A percentile compares a stretch with the other conserved stretches of the same genome.
These are phyloP conservation scores for Fragum sueziense DNA, from an alignment of 2,888 invertebrate genomes.

Conservation along the genomic window DNA sequence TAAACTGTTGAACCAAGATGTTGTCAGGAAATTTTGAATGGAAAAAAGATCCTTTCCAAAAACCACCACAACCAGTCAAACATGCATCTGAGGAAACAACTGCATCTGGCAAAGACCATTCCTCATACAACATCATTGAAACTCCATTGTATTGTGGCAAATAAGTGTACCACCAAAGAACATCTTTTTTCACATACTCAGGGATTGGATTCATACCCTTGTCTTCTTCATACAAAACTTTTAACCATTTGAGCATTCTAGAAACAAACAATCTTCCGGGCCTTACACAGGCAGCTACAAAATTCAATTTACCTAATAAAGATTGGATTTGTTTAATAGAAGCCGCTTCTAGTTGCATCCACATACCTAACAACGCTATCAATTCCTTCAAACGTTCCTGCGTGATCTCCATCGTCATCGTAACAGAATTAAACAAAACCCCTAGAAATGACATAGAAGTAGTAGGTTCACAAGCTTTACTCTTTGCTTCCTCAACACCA, in stretches of 20 bases:
- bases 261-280: conserved; percentile 8
- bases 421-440: not conserved
- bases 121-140: conserved; percentile 7
- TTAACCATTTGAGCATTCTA: not conserved
- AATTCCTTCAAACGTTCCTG: not conserved
- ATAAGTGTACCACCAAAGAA: not conserved
- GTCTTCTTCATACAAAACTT: not conserved
- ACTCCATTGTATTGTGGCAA: not conserved
- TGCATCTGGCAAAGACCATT: not conserved
- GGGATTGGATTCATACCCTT: not conserved
- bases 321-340: conserved; percentile 3
- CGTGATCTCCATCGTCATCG: not conserved
- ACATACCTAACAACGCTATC: not conserved
- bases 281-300: not conserved
- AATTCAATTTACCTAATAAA: not conserved
- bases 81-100: not conserved
- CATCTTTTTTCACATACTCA: not conserved
- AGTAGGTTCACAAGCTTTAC: conserved; percentile 3
- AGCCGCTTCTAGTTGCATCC: not conserved
- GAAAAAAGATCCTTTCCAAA: no score
- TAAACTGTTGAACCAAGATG: not conserved
- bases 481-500: not conserved
- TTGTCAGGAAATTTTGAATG: no score
- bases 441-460: conserved; percentile 1
- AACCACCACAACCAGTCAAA: not conserved